Base-by-base conservation (phyloP, 2,888 invertebrate genomes). In the Calliopum simillimum region DNA sequence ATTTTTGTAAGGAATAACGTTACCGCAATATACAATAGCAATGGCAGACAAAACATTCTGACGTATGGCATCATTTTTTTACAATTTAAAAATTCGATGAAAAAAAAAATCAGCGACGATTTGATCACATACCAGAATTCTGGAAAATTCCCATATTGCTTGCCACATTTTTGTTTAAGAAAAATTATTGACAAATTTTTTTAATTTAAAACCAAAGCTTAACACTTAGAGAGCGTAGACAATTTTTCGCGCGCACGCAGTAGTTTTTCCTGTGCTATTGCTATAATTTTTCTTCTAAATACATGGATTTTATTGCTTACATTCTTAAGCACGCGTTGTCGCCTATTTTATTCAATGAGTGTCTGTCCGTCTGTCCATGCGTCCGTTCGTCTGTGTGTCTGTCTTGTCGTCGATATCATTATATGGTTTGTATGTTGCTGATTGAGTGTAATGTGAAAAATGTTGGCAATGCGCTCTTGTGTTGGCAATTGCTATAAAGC, bases 301-400 rank as follows among this genome's bases (percentile, higher is more conserved):
- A 59, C 16, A 51, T 43, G 41, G 16, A 33, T n/a, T 44, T 25
- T 65, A 23, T 59, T 59, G 41, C 59, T 58, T 47, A 55, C 67
- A 67, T 67, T 58, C 59, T 49, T 59, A 59, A 33, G 58, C 67
- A 67, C 59, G 67, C 67, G 59, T 59, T 72, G 70, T 70, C 72
- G 70, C 72, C 72, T 72, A 82, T 81, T 81, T 82, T 81, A 82
- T 80, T 80, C n/a, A n/a, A n/a, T n/a, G n/a, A n/a, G n/a, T n/a
- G 79, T 79, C 77, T 75, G 76, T 79, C 77, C 79, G 81, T 79
- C 75, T 78, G 77, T 79, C 69, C 66, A 33, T 8, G 33, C 8
- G 8, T 19, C 51, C 73, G 68, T 68, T 73, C 41, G 59, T 21
- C 12, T 23, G n/a, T 58, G 64, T 43, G 33, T 13, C 14, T 4